A percentile compares a stretch with the other conserved stretches of the same genome.
phyloP scores from a whole-genome alignment of 2,888 invertebrate species.

The Trissolcus japonicus region DNA sequence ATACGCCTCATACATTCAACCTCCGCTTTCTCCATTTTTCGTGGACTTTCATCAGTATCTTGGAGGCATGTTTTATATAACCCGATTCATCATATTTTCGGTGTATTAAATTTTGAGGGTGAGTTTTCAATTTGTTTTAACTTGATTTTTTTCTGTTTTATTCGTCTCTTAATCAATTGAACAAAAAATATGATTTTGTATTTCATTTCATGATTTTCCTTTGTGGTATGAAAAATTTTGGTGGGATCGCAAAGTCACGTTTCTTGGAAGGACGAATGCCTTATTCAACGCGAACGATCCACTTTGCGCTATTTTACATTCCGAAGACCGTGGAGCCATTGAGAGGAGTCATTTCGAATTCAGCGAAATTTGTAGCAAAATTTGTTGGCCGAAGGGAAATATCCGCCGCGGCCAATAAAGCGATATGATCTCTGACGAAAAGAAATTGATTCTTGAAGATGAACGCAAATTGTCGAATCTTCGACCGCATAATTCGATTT shows the following conservation, averaged over 20 bases:
- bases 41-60: too few relatives aligned
- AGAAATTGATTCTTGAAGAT: conserved; percentile 32
- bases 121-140: too few relatives aligned
- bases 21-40: background rate
- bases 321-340: conserved; percentile 53
- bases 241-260: conserved; percentile 52
- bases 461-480: background rate
- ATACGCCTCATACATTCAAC: conserved; percentile 6
- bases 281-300: conserved; percentile 58
- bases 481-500: conserved; percentile 2
- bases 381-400: conserved; percentile 43
- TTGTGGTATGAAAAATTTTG: conserved; percentile 48
- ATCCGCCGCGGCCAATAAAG: conserved; percentile 41
- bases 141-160: background rate
- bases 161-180: conserved; percentile 36
- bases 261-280: conserved; percentile 55
- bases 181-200: too few relatives aligned
- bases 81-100: background rate
- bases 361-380: conserved; percentile 55
- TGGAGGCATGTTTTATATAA: too few relatives aligned
- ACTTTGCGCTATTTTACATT: conserved; percentile 58
- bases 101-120: too few relatives aligned
- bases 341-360: conserved; percentile 53
- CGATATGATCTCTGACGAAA: conserved; percentile 22
- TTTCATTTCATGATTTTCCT: conserved; percentile 5